Conservation (phyloP, 2,888 invertebrate species). For the Gastracanthus pulcherrimus region DNA sequence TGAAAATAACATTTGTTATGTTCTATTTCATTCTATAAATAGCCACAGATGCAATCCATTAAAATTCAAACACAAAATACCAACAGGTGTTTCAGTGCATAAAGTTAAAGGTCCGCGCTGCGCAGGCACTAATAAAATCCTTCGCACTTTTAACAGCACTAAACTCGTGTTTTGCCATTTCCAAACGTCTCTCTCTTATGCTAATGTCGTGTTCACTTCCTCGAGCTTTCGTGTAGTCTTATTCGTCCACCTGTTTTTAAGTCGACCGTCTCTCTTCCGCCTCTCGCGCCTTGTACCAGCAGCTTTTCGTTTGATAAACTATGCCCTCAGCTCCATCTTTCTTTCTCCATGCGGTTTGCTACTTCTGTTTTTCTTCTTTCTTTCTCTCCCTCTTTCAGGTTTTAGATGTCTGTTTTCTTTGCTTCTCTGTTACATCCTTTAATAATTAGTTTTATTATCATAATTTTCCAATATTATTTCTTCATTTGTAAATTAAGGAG, state of each 20-base stretch:
- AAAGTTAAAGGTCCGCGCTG: neutral
- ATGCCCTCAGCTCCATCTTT: no score
- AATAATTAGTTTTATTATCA: no score
- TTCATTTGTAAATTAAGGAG: no score
- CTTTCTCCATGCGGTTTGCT: no score
- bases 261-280: conserved; percentile 14
- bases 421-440: neutral
- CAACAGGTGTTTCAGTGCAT: conserved; percentile 4
- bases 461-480: no score
- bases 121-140: conserved; percentile 27
- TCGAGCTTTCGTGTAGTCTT: conserved; percentile 49
- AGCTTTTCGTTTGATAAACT: conserved; percentile 29
- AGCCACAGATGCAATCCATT: neutral
- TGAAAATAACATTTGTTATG: neutral
- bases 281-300: conserved; percentile 28
- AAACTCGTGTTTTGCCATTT: conserved; percentile 48
- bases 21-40: neutral
- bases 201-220: conserved; percentile 44
- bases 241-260: conserved; percentile 40
- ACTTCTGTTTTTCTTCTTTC: neutral
- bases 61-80: conserved; percentile 12
- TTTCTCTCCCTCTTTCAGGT: neutral
- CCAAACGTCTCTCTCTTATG: conserved; percentile 45
- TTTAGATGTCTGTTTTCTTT: neutral
- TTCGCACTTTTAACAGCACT: conserved; percentile 30